A percentile compares a stretch with the other conserved stretches of the same genome.
Evolutionary conservation across 2,113 vertebrate species (phyloP).

Genomic region (Orcinus orca): DNA sequence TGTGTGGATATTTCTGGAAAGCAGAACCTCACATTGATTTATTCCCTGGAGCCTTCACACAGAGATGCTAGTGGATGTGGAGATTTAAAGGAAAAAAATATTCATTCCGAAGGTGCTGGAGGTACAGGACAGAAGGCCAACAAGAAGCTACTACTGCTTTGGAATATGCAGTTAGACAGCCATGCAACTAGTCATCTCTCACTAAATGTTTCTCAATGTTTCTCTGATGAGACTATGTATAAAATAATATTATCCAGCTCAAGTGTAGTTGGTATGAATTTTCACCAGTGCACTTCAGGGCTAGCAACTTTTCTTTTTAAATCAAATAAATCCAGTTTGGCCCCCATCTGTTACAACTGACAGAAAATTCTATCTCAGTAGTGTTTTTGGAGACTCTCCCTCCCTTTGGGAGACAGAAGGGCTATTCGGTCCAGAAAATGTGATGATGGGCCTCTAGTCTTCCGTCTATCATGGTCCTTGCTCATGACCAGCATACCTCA

Average conservation of each 20-base stretch:
- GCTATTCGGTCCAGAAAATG: not conserved
- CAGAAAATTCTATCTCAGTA: not conserved
- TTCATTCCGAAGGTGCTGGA: not conserved
- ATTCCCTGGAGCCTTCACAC: not conserved
- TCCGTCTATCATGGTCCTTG: not conserved
- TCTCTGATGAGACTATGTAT: not conserved
- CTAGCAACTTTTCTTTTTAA: not conserved
- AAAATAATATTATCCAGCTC: not conserved
- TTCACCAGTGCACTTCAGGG: not conserved
- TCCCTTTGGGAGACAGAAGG: not conserved
- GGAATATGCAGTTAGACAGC: not conserved
- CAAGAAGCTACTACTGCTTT: not conserved
- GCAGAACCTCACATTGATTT: not conserved
- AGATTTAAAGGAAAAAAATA: not conserved
- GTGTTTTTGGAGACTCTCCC: not conserved
- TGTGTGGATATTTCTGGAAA: constrained; percentile 38
- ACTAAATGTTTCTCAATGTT: not conserved
- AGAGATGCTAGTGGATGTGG: not conserved
- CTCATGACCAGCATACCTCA: not conserved
- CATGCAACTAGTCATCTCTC: not conserved
- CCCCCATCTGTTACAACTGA: not conserved
- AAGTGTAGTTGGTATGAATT: not conserved
- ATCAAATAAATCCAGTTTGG: not conserved
- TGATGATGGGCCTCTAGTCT: not conserved
- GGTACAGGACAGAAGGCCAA: not conserved